A percentile compares a stretch with the other conserved stretches of the same genome.
phyloP scores from a whole-genome alignment of 2,797 vertebrate species.

The Antrozous pallidus region DNA sequence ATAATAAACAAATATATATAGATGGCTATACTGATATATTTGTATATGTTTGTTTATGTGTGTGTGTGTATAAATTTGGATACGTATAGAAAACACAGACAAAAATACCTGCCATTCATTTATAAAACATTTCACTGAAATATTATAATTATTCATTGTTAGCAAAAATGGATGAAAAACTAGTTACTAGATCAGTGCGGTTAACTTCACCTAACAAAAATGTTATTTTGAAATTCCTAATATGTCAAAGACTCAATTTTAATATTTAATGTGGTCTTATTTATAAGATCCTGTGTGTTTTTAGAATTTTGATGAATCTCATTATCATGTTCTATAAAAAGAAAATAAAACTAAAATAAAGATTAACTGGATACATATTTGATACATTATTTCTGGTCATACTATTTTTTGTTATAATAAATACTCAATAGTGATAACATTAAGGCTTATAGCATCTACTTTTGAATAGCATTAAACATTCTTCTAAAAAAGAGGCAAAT shows the following conservation, averaged over 20 bases:
- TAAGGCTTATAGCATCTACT: background rate
- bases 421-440: background rate
- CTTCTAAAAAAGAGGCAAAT: background rate
- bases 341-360: slow-evolving; percentile 22
- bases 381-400: background rate
- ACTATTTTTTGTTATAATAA: background rate
- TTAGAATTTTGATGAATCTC: background rate
- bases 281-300: background rate
- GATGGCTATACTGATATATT: background rate
- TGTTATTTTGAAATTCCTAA: background rate
- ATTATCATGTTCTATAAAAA: background rate
- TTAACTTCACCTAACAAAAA: background rate
- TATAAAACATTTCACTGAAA: slow-evolving; percentile 1
- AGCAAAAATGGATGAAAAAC: background rate
- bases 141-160: background rate
- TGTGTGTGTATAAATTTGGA: background rate
- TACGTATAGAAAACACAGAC: background rate
- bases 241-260: background rate
- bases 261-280: background rate
- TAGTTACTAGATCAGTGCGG: background rate
- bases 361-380: background rate
- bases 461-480: background rate
- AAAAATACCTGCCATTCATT: background rate
- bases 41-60: background rate
- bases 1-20: background rate